Evolutionary conservation across 2,797 vertebrate species (phyloP).

Genomic region (Pipistrellus pipistrellus): DNA sequence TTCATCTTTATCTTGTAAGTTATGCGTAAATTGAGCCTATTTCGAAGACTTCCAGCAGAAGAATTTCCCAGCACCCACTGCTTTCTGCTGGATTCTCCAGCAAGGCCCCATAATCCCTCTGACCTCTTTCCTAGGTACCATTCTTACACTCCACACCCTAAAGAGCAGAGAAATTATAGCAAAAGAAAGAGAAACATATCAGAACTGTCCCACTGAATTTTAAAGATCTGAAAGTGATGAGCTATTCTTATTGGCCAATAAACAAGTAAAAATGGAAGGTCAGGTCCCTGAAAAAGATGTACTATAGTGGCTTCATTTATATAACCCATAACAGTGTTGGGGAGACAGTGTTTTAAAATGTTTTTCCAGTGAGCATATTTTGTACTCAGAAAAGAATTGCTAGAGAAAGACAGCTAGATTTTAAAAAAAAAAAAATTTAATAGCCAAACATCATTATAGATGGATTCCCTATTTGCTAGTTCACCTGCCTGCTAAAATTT

Average conservation of each 20-base stretch:
- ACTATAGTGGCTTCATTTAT: neutral
- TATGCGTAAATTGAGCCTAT: neutral
- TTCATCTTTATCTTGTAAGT: constrained; percentile 25
- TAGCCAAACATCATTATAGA: neutral
- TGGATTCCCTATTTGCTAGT: neutral
- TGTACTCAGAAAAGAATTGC: constrained; percentile 24
- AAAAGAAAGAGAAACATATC: neutral
- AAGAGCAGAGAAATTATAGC: neutral
- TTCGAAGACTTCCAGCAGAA: neutral
- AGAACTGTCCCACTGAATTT: neutral
- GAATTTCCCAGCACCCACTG: neutral
- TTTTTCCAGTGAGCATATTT: neutral
- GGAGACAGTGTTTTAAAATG: neutral
- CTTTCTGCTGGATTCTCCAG: neutral
- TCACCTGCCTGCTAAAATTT: constrained; percentile 12
- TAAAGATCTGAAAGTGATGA: neutral
- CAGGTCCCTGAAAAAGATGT: neutral
- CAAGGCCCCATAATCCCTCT: neutral
- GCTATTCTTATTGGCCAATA: neutral
- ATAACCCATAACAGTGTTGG: neutral
- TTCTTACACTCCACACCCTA: neutral
- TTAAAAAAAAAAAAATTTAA: constrained; percentile 1
- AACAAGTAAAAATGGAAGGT: constrained; percentile 1
- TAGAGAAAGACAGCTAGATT: neutral
- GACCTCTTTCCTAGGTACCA: neutral